phyloP scores from a whole-genome alignment of 1,140 invertebrate genomes.

The Paralvinella palmiformis region DNA sequence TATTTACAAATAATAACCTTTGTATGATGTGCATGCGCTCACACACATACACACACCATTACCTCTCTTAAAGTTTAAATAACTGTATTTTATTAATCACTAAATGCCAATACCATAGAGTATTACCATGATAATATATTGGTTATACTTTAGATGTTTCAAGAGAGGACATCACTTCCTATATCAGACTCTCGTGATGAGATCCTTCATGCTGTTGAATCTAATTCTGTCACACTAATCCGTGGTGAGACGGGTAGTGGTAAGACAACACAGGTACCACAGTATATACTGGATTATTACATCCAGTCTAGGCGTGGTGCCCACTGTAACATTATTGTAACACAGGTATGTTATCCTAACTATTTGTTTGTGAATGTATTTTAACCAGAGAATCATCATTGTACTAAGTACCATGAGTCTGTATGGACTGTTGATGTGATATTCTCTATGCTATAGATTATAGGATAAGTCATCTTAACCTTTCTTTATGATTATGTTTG shows the following conservation, averaged over 20 bases:
- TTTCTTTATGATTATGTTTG: too few species aligned
- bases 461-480: too few species aligned
- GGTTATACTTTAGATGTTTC: slow-evolving; percentile 42
- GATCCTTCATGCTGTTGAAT: slow-evolving; percentile 36
- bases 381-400: not conserved
- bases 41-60: too few species aligned
- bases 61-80: not conserved
- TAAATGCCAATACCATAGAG: not conserved
- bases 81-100: not conserved
- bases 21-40: too few species aligned
- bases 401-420: not conserved
- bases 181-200: slow-evolving; percentile 63
- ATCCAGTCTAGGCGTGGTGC: slow-evolving; percentile 65
- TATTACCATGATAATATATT: not conserved
- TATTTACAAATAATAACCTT: too few species aligned
- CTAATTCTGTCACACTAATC: slow-evolving; percentile 39
- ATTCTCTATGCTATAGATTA: too few species aligned
- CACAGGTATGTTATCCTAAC: slow-evolving; percentile 56
- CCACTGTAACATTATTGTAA: slow-evolving; percentile 75
- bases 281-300: slow-evolving; percentile 82
- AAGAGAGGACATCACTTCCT: slow-evolving; percentile 67
- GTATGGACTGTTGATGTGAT: too few species aligned
- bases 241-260: slow-evolving; percentile 51
- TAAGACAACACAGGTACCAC: slow-evolving; percentile 62
- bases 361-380: not conserved